Evolutionary conservation across 1,140 invertebrate genomes (phyloP).

Genomic region (Penaeus vannamei): DNA sequence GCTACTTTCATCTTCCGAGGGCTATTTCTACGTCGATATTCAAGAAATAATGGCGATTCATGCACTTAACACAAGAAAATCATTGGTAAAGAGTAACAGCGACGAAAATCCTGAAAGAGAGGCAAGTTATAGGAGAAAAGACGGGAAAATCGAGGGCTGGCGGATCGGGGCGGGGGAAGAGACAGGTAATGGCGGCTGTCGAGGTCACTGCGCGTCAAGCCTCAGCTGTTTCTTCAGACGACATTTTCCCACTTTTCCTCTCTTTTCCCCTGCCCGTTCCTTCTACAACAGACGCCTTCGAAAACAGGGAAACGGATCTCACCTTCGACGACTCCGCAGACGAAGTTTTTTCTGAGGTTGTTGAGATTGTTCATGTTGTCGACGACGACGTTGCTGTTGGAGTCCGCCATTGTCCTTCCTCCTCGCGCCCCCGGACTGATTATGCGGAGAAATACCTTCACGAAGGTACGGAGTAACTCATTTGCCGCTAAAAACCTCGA

Average conservation of each 20-base stretch:
- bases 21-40: too few species aligned
- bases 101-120: neutral
- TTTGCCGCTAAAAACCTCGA: slow-evolving; percentile 20
- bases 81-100: neutral
- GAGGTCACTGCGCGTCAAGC: too few species aligned
- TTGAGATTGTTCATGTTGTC: slow-evolving; percentile 56
- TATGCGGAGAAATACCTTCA: slow-evolving; percentile 21
- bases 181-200: too few species aligned
- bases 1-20: neutral
- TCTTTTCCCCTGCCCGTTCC: too few species aligned
- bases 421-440: neutral
- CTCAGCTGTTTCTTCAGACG: too few species aligned
- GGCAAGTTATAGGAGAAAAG: neutral
- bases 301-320: slow-evolving; percentile 65
- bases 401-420: slow-evolving; percentile 55
- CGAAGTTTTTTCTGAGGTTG: slow-evolving; percentile 78
- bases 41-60: too few species aligned
- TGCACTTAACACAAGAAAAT: neutral
- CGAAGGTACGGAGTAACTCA: slow-evolving; percentile 8
- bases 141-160: neutral
- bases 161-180: too few species aligned
- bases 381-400: slow-evolving; percentile 35
- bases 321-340: slow-evolving; percentile 95
- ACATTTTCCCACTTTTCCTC: too few species aligned
- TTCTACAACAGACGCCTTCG: too few species aligned